A percentile compares a stretch with the other conserved stretches of the same genome.
Evolutionary conservation across 2,113 vertebrate genomes (phyloP).

Genomic region (Sinocyclocheilus grahami): DNA sequence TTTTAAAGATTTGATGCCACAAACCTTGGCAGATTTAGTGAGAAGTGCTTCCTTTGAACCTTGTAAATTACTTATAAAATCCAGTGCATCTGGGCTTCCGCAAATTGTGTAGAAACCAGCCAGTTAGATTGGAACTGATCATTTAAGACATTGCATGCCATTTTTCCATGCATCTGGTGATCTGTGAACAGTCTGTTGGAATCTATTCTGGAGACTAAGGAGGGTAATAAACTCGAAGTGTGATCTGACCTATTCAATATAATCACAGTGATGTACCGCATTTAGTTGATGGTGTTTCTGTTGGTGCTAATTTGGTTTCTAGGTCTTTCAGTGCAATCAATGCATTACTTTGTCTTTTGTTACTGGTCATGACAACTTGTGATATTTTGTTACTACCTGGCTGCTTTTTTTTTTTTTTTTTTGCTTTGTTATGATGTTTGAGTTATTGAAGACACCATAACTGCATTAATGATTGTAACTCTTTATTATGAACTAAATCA

Average conservation of each 20-base stretch:
- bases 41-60: background rate
- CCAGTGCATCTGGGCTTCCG: background rate
- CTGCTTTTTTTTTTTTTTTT: background rate
- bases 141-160: background rate
- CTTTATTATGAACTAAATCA: background rate
- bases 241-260: background rate
- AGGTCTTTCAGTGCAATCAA: background rate
- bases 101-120: background rate
- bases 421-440: background rate
- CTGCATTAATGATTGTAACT: background rate
- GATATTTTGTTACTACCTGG: background rate
- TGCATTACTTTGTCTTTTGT: background rate
- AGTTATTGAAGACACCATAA: constrained; percentile 11
- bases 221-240: background rate
- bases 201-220: background rate
- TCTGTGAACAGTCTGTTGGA: background rate
- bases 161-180: background rate
- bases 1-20: background rate
- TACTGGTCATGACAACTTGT: background rate
- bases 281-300: background rate
- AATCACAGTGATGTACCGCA: background rate
- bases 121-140: background rate
- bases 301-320: background rate
- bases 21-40: background rate
- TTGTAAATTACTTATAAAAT: background rate